Conservation (phyloP, 2,888 invertebrate species). For the Agonopterix heracliana region DNA sequence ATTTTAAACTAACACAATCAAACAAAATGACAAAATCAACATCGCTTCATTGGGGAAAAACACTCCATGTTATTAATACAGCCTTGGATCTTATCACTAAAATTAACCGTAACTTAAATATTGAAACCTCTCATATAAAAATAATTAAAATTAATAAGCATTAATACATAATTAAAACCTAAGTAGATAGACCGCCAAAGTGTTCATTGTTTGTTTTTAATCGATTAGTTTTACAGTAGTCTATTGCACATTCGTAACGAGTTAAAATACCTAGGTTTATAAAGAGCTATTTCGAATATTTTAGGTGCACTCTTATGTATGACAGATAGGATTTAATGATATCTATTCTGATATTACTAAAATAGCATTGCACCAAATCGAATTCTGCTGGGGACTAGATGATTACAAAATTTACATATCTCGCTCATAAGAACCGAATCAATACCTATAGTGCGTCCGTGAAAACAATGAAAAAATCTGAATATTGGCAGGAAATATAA, state of each 20-base stretch:
- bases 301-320: background rate
- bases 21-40: constrained; percentile 37
- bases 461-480: background rate
- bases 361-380: constrained; percentile 27
- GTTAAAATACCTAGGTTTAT: background rate
- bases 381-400: constrained; percentile 32
- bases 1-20: constrained; percentile 6
- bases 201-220: constrained; percentile 40
- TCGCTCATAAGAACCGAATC: background rate
- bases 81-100: constrained; percentile 72
- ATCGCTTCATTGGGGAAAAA: constrained; percentile 46
- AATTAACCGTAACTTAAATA: constrained; percentile 69
- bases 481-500: too few relatives aligned
- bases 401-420: constrained; percentile 1
- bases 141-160: constrained; percentile 56
- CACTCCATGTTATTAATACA: constrained; percentile 67
- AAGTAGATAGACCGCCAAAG: constrained; percentile 70
- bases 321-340: constrained; percentile 14
- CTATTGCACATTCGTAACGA: constrained; percentile 21
- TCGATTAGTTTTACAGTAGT: constrained; percentile 9
- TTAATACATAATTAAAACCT: constrained; percentile 50
- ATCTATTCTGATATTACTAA: constrained; percentile 8
- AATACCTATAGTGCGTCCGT: background rate
- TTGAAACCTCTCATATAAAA: constrained; percentile 70
- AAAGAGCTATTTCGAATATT: background rate